Conservation (phyloP, 2,797 vertebrate genomes). For the Danio aesculapii region DNA sequence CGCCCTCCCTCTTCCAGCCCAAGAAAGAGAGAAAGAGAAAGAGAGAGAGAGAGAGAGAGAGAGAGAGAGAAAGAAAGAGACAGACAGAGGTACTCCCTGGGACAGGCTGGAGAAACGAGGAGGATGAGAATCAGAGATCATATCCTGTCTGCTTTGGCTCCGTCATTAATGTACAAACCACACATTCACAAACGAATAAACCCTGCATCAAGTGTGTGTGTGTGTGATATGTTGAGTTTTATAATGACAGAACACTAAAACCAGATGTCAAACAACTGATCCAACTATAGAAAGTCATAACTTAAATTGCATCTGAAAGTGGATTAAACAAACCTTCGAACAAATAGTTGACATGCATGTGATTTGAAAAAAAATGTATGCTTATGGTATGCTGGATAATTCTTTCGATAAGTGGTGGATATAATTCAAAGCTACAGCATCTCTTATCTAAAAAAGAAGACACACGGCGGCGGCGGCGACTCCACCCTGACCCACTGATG, state of each 20-base stretch:
- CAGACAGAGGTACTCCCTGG: constrained; percentile 45
- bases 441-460: constrained; percentile 49
- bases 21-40: background rate
- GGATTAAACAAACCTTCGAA: background rate
- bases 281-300: background rate
- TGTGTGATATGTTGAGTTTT: background rate
- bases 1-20: no score
- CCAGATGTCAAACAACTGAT: constrained; percentile 11
- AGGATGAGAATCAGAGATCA: constrained; percentile 23
- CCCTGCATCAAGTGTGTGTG: background rate
- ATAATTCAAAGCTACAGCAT: constrained; percentile 42
- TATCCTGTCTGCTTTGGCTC: constrained; percentile 18
- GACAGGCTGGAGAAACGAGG: constrained; percentile 53
- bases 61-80: constrained; percentile 4
- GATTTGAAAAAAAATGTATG: background rate
- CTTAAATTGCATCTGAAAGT: background rate
- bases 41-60: constrained; percentile 26
- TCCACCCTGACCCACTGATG: constrained; percentile 72
- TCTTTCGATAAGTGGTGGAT: background rate
- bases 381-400: background rate
- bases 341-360: background rate
- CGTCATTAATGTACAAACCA: constrained; percentile 15
- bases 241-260: constrained; percentile 1
- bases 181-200: constrained; percentile 3
- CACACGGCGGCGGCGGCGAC: constrained; percentile 51